Evolutionary conservation across 2,113 vertebrate genomes (phyloP).

Genomic region (Spilogale gracilis): DNA sequence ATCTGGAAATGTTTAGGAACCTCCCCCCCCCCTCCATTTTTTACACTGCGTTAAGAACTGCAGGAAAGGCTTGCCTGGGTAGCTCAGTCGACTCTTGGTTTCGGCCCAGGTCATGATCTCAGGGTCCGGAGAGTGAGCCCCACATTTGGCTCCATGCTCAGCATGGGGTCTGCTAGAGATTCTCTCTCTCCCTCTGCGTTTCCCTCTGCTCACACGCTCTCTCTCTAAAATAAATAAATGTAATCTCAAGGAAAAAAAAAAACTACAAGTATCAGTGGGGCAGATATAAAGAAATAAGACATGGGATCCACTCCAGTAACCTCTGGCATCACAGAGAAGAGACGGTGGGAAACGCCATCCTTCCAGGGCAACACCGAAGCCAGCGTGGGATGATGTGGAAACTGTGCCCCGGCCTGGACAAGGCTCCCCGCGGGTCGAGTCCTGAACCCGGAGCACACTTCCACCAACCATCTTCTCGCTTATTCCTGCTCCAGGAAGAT

Average conservation of each 20-base stretch:
- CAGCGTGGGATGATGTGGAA: accelerated
- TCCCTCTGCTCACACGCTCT: not conserved
- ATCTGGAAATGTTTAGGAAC: not conserved
- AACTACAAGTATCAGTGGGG: not conserved
- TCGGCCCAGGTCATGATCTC: not conserved
- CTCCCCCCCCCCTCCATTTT: too few species aligned
- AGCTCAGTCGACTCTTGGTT: not conserved
- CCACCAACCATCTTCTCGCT: not conserved
- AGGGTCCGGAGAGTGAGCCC: not conserved
- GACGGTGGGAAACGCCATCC: accelerated
- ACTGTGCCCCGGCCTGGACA: not conserved
- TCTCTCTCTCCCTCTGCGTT: not conserved
- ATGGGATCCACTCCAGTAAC: not conserved
- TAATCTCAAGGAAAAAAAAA: not conserved
- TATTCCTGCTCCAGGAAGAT: not conserved
- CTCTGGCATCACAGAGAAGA: accelerated
- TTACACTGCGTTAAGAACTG: not conserved
- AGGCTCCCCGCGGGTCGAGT: not conserved
- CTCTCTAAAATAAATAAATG: not conserved
- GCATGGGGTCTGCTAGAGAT: not conserved
- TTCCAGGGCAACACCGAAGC: accelerated
- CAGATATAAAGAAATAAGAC: not conserved
- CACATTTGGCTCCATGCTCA: not conserved
- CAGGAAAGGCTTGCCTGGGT: not conserved
- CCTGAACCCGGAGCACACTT: not conserved